Percentiles rank a stretch among this genome's conserved stretches.
Evolutionary conservation across 1,140 invertebrate species (phyloP).

Genomic region (Akabosia matsudoensis): DNA sequence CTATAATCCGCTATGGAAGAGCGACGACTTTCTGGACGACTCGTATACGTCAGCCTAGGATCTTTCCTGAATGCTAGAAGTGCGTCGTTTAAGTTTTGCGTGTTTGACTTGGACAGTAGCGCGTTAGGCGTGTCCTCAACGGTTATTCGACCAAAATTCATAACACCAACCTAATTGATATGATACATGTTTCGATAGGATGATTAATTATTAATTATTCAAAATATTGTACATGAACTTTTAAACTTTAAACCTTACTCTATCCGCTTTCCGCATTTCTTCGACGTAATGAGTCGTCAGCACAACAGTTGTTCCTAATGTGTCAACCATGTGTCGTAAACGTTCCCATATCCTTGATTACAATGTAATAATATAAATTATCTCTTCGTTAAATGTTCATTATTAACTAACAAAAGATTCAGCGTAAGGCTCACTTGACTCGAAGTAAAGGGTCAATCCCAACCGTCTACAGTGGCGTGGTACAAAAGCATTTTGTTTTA

Average conservation of each 20-base stretch:
- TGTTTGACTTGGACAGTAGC: background rate
- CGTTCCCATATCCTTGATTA: background rate
- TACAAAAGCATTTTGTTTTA: no score
- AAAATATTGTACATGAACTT: background rate
- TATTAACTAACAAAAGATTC: background rate
- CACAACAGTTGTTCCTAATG: background rate
- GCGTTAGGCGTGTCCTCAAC: background rate
- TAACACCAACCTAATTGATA: background rate
- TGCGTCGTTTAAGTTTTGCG: background rate
- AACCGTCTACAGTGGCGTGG: background rate
- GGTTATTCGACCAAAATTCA: background rate
- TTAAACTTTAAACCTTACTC: background rate
- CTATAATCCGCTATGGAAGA: no score
- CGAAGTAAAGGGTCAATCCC: background rate
- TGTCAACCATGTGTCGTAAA: background rate
- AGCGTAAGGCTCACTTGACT: background rate
- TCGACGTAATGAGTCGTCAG: background rate
- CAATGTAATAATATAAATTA: no score
- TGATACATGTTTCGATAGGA: no score
- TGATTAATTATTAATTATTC: no score
- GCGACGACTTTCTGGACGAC: no score
- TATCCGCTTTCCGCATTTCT: background rate
- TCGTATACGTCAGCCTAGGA: background rate
- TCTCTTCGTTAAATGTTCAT: no score
- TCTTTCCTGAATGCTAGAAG: background rate